Evolutionary conservation across 2,888 invertebrate species (phyloP), one percentile per base, ranked within the genome.

Genomic region (Pollenia angustigena): DNA sequence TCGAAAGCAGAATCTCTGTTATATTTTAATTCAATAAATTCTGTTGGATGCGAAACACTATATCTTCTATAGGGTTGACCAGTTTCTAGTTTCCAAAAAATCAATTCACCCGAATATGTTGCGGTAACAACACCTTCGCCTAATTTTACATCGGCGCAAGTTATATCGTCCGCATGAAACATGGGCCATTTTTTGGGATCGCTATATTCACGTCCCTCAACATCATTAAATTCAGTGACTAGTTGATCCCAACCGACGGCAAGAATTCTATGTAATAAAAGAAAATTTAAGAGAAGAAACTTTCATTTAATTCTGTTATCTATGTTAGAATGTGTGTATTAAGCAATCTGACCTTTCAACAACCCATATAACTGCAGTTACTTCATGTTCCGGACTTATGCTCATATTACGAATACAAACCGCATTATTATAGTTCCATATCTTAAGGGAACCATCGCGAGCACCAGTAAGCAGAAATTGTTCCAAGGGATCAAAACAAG

Each of bases 361-460:
- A 1, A 95, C 94, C 95, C 95, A 95, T 89, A 95, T 94, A 62
- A 95, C 94, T 58, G 92, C 93, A 8, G 94, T 95, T 1, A 95
- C 94, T 89, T 95, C 95, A 92, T 94, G 94, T 90, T 95, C 94
- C 81, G 94, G 93, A 88, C 95, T 95, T 23, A 96, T 95, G 44
- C 93, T 92, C 95, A 97, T 95, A 78, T 95, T 95, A 87, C 96
- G 94, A 85, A 97, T 91, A 89, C 97, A 97, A 9, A 95, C 94
- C 0, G 97, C 97, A 40, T 96, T 96, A 91, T 97, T 97, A 90
- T 97, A 97, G 92, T 97, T 97, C 98, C 98, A 98, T 48, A 97
- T 94, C 94, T 95, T 93, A 9, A 97, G 93, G 0, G 96, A 95
- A 12, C 97, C 97, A 92, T 97, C 96, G 72, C 96, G 95, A 0